Evolutionary conservation across 2,113 vertebrate species (phyloP), one percentile per base, ranked within the genome.

Genomic region (Melanerpes formicivorus): DNA sequence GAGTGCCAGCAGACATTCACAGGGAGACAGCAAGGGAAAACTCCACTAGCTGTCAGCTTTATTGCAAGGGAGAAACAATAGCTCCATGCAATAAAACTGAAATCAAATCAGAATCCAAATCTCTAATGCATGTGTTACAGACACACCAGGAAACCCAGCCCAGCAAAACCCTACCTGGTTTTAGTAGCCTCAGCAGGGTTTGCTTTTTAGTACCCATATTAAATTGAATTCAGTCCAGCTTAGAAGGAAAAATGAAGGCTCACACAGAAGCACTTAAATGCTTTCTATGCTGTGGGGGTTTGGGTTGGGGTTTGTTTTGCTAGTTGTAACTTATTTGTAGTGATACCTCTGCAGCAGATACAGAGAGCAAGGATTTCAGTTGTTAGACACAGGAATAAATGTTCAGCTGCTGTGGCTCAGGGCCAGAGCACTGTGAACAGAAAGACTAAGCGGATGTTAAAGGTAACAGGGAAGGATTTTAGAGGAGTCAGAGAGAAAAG

Each of bases 31-130:
- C 89, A 81, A 91, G 42, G 65, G 37, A 93, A 93, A 74, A 69
- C 34, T 78, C 83, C 76, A 80, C 40, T 80, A 76, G 74, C 63
- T 93, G 73, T 91, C 89, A 67, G 1, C 93, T 94, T 96, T 95
- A 95, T 90, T 87, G 46, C 42, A 55, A 56, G 26, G 23, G 27
- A 79, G 73, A 86, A 94, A 92, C 18, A 90, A 59, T 83, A 92
- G 86, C 63, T 71, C 59, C 42, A 14, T 80, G 73, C 48, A 92
- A 70, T 66, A 85, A 70, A 89, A 90, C 87, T 10, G 21, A 50
- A 50, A 50, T 66, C 87, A 90, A 90, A 80, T 32, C 32, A 80
- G 69, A 90, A 84, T 79, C 69, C 22, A 84, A 72, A 82, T 58
- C 65, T 59, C 52, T 85, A 94, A 89, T 90, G 93, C 94, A 93